phyloP scores from a whole-genome alignment of 1,140 invertebrate genomes.

The Trichogramma pretiosum region DNA sequence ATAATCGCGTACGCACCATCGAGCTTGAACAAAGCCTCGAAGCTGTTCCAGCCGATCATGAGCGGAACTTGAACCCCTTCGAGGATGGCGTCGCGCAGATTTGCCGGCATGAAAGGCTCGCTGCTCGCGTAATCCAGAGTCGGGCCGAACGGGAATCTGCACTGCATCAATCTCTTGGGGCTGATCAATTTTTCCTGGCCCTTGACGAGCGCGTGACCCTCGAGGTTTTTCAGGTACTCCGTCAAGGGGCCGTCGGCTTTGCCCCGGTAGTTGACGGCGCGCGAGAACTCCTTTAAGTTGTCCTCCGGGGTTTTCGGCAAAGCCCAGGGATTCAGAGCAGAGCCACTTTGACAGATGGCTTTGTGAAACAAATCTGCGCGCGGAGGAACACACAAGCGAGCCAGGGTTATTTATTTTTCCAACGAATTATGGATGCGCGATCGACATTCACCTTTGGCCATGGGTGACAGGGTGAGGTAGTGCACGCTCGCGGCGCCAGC shows the following conservation, averaged over 20 bases:
- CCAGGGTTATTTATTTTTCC: too few species aligned
- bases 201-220: constrained; percentile 15
- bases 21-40: constrained; percentile 40
- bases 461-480: constrained; percentile 4
- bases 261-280: constrained; percentile 24
- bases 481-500: constrained; percentile 30
- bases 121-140: constrained; percentile 25
- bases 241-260: constrained; percentile 23
- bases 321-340: constrained; percentile 64
- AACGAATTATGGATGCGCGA: too few species aligned
- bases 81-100: constrained; percentile 29
- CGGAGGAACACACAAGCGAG: too few species aligned
- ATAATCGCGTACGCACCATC: too few species aligned
- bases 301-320: constrained; percentile 32
- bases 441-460: constrained; percentile 2
- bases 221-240: constrained; percentile 27
- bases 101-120: constrained; percentile 37
- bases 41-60: constrained; percentile 49
- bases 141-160: constrained; percentile 28
- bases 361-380: constrained; percentile 58
- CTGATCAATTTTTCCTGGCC: constrained; percentile 20
- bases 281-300: constrained; percentile 36
- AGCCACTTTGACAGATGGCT: constrained; percentile 65
- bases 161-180: too few species aligned
- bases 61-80: constrained; percentile 49